phyloP scores from a whole-genome alignment of 2,888 invertebrate species.

The Brachypalpus laphriformis region DNA sequence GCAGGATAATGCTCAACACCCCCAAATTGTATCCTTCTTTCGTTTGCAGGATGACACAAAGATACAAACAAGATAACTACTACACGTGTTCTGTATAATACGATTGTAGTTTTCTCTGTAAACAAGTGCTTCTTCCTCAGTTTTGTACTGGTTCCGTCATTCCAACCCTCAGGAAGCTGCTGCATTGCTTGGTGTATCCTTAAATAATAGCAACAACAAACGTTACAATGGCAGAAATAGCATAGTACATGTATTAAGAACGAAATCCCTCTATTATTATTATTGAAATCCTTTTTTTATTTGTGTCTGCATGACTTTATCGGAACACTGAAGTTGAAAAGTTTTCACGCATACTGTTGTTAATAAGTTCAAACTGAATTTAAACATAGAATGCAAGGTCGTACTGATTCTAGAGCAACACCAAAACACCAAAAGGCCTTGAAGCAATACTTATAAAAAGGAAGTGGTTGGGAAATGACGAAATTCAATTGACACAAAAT shows the following conservation, averaged over 20 bases:
- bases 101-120: slow-evolving; percentile 66
- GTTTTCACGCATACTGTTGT: neutral
- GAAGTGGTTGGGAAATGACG: too few species aligned
- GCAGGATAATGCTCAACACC: slow-evolving; percentile 46
- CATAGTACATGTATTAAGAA: slow-evolving; percentile 71
- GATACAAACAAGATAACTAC: slow-evolving; percentile 61
- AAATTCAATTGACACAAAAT: too few species aligned
- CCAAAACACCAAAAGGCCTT: too few species aligned
- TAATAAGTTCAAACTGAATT: too few species aligned
- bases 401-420: too few species aligned
- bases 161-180: slow-evolving; percentile 46
- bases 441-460: too few species aligned
- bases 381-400: too few species aligned
- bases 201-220: slow-evolving; percentile 70
- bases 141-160: slow-evolving; percentile 27
- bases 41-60: slow-evolving; percentile 32
- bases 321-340: slow-evolving; percentile 21
- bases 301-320: slow-evolving; percentile 56
- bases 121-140: slow-evolving; percentile 67
- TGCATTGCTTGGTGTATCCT: slow-evolving; percentile 52
- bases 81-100: slow-evolving; percentile 66
- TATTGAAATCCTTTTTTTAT: slow-evolving; percentile 73
- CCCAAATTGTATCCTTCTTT: slow-evolving; percentile 44
- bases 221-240: slow-evolving; percentile 60
- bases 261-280: slow-evolving; percentile 72